These are phyloP conservation scores for Anolis sagrei DNA, from an alignment of 2,113 vertebrate genomes.

Conservation along the genomic window DNA sequence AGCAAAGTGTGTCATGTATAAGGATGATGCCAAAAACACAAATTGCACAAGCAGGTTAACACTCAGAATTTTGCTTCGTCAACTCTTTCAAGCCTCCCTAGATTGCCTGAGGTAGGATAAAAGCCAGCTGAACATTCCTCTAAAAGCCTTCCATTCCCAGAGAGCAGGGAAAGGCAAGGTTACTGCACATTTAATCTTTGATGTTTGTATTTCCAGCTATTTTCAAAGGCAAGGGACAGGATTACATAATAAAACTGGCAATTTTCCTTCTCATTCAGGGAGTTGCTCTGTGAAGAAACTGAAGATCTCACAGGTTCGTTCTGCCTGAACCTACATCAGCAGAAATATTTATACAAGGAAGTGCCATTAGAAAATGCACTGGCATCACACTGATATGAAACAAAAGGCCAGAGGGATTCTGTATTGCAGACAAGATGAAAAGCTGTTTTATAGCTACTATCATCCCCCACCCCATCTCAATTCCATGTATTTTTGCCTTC, in stretches of 20 bases:
- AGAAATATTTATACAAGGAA: conserved; percentile 56
- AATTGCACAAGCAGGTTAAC: neutral
- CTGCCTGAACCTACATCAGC: conserved; percentile 38
- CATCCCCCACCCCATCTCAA: neutral
- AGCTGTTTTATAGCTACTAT: conserved; percentile 14
- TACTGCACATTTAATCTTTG: conserved; percentile 43
- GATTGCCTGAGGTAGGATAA: conserved; percentile 33
- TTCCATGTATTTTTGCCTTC: conserved; percentile 46
- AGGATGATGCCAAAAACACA: neutral
- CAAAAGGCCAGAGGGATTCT: conserved; percentile 29
- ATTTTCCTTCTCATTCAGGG: conserved; percentile 41
- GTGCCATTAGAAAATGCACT: conserved; percentile 17
- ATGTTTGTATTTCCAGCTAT: conserved; percentile 42
- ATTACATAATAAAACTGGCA: conserved; percentile 44
- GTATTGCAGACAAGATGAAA: conserved; percentile 13
- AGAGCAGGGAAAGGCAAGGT: conserved; percentile 40
- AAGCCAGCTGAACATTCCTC: conserved; percentile 40
- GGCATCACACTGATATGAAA: conserved; percentile 23
- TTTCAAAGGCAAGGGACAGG: conserved; percentile 50
- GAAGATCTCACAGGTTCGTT: conserved; percentile 39
- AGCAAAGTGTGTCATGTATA: neutral
- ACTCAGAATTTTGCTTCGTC: neutral
- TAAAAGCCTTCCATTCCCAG: conserved; percentile 41
- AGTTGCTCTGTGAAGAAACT: conserved; percentile 31
- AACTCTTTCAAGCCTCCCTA: conserved; percentile 30